Evolutionary conservation across 2,888 invertebrate species (phyloP).

Genomic region (Tridacna crocea): DNA sequence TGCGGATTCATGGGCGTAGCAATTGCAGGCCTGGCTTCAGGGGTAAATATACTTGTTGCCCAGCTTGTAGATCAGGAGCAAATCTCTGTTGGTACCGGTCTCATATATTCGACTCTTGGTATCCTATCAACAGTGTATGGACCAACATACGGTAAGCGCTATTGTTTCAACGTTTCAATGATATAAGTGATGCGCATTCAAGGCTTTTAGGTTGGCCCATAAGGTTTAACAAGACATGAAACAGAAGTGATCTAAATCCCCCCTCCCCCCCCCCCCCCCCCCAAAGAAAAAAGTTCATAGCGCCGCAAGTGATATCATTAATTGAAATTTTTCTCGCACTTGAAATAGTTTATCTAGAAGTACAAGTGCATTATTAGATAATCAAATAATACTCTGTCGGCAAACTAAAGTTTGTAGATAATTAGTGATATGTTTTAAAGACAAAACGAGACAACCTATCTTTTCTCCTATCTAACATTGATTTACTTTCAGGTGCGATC

Average conservation of each 20-base stretch:
- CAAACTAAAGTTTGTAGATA: not conserved
- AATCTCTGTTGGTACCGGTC: constrained; percentile 1
- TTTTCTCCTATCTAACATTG: not conserved
- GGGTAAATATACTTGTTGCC: not conserved
- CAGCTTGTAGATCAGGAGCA: not conserved
- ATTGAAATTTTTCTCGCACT: too few relatives aligned
- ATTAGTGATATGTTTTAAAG: not conserved
- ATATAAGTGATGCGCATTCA: too few relatives aligned
- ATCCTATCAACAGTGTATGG: not conserved
- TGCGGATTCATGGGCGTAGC: not conserved
- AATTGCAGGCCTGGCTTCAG: not conserved
- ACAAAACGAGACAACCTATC: not conserved
- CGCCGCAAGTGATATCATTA: too few relatives aligned
- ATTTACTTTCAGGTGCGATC: not conserved
- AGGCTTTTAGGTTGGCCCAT: not conserved
- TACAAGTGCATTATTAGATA: too few relatives aligned
- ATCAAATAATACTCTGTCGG: not conserved
- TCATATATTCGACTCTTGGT: constrained; percentile 1
- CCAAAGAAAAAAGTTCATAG: too few relatives aligned
- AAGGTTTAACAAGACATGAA: not conserved
- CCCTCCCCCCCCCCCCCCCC: too few relatives aligned
- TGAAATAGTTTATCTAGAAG: too few relatives aligned
- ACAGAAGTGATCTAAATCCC: too few relatives aligned
- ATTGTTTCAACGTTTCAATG: not conserved
- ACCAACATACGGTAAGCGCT: not conserved